Conservation (phyloP, 2,113 vertebrate species). For the Ursus arctos region DNA sequence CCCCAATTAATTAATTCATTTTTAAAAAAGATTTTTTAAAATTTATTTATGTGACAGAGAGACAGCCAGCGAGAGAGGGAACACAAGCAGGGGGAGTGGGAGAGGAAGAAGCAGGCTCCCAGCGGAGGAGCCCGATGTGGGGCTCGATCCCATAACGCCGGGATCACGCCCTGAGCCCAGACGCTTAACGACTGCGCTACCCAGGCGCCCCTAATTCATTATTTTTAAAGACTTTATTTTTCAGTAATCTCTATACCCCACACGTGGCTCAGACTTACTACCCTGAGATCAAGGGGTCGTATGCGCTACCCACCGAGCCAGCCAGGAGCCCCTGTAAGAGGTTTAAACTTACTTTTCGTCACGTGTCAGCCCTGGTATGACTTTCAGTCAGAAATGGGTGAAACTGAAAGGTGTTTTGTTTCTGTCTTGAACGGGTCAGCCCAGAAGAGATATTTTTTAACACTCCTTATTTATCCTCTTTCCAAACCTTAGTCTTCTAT, state of each 20-base stretch:
- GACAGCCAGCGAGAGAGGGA: too few species aligned
- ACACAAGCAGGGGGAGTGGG: too few species aligned
- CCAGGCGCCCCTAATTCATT: not conserved
- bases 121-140: too few species aligned
- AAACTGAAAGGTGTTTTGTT: not conserved
- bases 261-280: not conserved
- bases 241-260: not conserved
- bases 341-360: conserved; percentile 5
- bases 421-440: not conserved
- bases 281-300: not conserved
- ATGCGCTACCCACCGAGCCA: not conserved
- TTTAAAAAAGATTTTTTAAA: not conserved
- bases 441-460: not conserved
- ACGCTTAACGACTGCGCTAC: too few species aligned
- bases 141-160: too few species aligned
- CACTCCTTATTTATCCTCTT: not conserved
- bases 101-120: too few species aligned
- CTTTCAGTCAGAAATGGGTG: not conserved
- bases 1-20: not conserved
- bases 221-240: not conserved
- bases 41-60: too few species aligned
- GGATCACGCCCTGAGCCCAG: too few species aligned
- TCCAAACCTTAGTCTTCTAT: not conserved
- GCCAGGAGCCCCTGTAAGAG: not conserved
- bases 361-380: not conserved